phyloP scores from a whole-genome alignment of 2,797 vertebrate species.

The Psittacula derbiana region DNA sequence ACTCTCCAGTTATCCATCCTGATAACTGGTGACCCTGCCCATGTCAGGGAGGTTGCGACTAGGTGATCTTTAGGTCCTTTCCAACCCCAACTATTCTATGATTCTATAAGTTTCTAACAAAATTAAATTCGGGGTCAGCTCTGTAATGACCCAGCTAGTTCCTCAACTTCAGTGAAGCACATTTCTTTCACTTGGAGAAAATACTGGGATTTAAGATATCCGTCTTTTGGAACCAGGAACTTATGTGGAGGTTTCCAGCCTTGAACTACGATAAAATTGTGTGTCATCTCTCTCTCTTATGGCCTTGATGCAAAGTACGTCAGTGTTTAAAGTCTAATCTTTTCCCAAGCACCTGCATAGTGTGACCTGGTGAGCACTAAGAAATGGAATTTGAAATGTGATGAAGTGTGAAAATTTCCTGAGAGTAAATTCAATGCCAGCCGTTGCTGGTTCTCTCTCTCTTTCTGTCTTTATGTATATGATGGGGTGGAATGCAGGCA shows the following conservation, averaged over 20 bases:
- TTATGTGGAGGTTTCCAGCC: not conserved
- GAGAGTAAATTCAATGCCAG: not conserved
- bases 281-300: not conserved
- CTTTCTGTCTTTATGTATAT: not conserved
- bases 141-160: not conserved
- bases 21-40: not conserved
- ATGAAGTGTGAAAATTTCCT: not conserved
- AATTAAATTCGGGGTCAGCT: not conserved
- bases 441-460: not conserved
- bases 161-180: not conserved
- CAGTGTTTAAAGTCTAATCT: not conserved
- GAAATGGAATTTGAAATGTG: not conserved
- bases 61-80: not conserved
- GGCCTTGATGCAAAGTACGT: not conserved
- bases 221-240: not conserved
- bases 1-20: not conserved
- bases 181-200: not conserved
- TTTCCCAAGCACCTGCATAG: not conserved
- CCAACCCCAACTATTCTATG: not conserved
- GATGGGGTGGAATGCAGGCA: not conserved
- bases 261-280: not conserved
- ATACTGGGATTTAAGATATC: not conserved
- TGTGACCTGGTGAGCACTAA: not conserved
- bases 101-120: not conserved
- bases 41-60: not conserved